These are phyloP conservation scores for Dicerorhinus sumatrensis DNA, from an alignment of 2,113 vertebrate genomes.

Conservation along the genomic window DNA sequence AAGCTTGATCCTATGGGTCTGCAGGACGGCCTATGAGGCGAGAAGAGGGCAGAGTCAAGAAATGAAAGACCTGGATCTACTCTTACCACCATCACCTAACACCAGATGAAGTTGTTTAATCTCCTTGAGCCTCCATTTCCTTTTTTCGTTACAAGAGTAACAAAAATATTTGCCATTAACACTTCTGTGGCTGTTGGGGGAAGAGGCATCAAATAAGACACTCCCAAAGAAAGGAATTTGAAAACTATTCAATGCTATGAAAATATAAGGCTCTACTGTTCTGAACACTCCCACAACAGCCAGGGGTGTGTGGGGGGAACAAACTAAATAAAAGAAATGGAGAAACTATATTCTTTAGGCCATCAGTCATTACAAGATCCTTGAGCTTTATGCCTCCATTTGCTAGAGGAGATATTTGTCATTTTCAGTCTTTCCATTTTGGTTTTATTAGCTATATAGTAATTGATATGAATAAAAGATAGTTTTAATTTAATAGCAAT, in stretches of 20 bases:
- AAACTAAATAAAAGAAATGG: background rate
- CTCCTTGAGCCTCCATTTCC: background rate
- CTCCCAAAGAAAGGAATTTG: background rate
- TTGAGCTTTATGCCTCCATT: background rate
- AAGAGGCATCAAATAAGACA: background rate
- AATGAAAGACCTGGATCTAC: too few species aligned
- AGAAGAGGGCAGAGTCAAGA: background rate
- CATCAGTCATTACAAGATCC: background rate
- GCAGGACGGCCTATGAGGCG: background rate
- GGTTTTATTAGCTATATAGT: slow-evolving; percentile 23
- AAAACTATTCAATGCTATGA: background rate
- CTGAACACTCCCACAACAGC: background rate
- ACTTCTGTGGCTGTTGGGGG: background rate
- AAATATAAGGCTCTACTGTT: background rate
- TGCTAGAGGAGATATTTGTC: background rate
- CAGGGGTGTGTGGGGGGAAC: background rate
- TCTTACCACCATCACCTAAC: background rate
- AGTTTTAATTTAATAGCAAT: slow-evolving; percentile 47
- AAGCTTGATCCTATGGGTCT: background rate
- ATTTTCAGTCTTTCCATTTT: slow-evolving; percentile 36
- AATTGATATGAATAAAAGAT: slow-evolving; percentile 48
- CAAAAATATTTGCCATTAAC: background rate
- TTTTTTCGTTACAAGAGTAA: background rate
- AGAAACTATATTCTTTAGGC: background rate
- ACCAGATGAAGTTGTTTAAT: background rate